Base-by-base conservation (phyloP, 2,888 invertebrate genomes). In the Cephus pulcher region DNA sequence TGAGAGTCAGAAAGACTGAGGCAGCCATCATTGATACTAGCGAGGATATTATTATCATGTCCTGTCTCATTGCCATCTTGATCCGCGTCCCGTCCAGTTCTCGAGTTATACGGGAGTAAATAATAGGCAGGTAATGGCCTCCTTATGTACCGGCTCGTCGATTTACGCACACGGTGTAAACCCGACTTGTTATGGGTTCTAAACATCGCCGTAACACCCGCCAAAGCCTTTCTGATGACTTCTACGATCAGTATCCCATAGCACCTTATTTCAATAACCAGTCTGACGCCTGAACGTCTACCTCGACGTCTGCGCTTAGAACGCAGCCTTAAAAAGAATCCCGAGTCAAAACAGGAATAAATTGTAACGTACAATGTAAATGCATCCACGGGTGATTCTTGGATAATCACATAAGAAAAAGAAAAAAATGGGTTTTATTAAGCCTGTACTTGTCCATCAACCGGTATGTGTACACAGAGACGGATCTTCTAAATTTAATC, bases 1-100 rank as follows among this genome's bases (percentile, higher is more conserved):
- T 74, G 68, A 76, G 69, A 77, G 80, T 75, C 77, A 69, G 78
- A 78, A 12, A 69, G 74, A 33, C 70, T 30, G 70, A 30, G 70
- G 30, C 70, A 30, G 33, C 70, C 70, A 33, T 70, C 33, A 33
- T 30, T 3, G 70, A 70, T 30, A 30, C 32, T 70, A 30, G 30
- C 12, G 32, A 12, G 70, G 70, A 40, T 40, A 40, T 40, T 40
- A 40, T 40, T 40, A 40, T 40, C 40, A 6, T 40, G 40, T 15
- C 40, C 40, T 40, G 70, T 70, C 70, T 70, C 70, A 15, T 40
- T 70, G 70, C 70, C 33, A 30, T 33, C 70, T 70, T 9, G 32
- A 30, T 70, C 70, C 70, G 32, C 70, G 33, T 33, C 70, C 30
- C 70, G 32, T 33, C 12, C 70, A 33, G 32, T 30, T 70, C 70